Evolutionary conservation across 2,888 invertebrate genomes (phyloP), one percentile per base, ranked within the genome.

Genomic region (Anaspis maculata): DNA sequence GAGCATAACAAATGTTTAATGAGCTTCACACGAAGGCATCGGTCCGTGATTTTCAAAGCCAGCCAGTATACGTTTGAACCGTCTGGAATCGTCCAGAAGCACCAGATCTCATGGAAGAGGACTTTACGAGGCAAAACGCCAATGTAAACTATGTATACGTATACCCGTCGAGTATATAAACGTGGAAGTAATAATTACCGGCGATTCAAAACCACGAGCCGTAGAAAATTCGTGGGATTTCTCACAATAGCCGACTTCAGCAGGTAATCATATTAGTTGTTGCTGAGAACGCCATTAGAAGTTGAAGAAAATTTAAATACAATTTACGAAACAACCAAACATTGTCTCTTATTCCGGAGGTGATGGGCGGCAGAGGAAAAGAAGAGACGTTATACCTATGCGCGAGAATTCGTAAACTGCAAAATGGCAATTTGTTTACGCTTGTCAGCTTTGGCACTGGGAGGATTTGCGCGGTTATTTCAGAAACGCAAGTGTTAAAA

Each of bases 351-450:
- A 33, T 32, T 35, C 25, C 15, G 29, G 33, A 27, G 29, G 40
- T 45, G 42, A 45, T 45, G 40, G 42, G n/a, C n/a, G n/a, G n/a
- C n/a, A n/a, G n/a, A n/a, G n/a, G n/a, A n/a, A n/a, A n/a, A n/a
- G n/a, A n/a, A n/a, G n/a, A n/a, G n/a, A n/a, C n/a, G n/a, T 28
- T 32, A 37, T 21, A 30, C 28, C 34, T 36, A 36, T 35, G 41
- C 43, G 42, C 39, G 42, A 34, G 33, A 29, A 39, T 32, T 37
- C n/a, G n/a, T n/a, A n/a, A n/a, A n/a, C n/a, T n/a, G 41, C 46
- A 41, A 45, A 46, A 46, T 42, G 44, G 43, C 45, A 44, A 47
- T 46, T 42, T 44, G 47, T 46, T 47, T 46, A 40, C 41, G 45
- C 36, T 44, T 47, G 47, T 49, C 47, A 47, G 43, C 34, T 43